phyloP scores from a whole-genome alignment of 2,797 vertebrate genomes.

The Rousettus madagascariensis region DNA sequence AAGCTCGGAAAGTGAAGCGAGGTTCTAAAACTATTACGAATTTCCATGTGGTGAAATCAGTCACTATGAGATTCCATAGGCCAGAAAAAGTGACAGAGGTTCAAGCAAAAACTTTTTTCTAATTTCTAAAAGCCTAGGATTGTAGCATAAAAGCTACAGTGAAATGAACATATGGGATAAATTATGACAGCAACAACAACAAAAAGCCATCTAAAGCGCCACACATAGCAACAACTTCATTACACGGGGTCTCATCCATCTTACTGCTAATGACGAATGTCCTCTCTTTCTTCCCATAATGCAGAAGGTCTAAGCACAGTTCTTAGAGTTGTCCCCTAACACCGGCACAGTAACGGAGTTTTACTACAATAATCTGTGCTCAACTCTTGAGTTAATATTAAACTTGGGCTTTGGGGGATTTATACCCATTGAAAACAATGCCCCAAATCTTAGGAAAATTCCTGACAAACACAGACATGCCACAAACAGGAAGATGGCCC shows the following conservation, averaged over 20 bases:
- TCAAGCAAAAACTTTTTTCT: conserved; percentile 8
- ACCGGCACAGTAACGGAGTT: not conserved
- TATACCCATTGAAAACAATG: not conserved
- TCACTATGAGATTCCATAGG: conserved; percentile 13
- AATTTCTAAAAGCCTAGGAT: conserved; percentile 7
- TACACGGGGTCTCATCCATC: not conserved
- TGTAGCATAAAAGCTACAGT: not conserved
- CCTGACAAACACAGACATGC: not conserved
- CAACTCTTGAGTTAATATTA: not conserved
- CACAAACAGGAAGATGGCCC: conserved; percentile 1
- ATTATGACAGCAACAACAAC: not conserved
- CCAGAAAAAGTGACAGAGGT: conserved; percentile 9
- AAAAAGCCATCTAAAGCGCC: not conserved
- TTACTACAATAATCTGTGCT: not conserved
- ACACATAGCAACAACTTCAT: not conserved
- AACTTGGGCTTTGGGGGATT: conserved; percentile 12
- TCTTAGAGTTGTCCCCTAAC: not conserved
- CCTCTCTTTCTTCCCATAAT: not conserved
- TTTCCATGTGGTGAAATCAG: conserved; percentile 42
- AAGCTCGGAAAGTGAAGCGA: conserved; percentile 11
- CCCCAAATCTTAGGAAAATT: not conserved
- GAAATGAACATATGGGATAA: conserved; percentile 5
- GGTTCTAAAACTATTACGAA: conserved; percentile 24
- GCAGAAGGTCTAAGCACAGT: not conserved
- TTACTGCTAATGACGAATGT: not conserved